Evolutionary conservation across 2,113 vertebrate genomes (phyloP).

Genomic region (Mormyrus iriodes): DNA sequence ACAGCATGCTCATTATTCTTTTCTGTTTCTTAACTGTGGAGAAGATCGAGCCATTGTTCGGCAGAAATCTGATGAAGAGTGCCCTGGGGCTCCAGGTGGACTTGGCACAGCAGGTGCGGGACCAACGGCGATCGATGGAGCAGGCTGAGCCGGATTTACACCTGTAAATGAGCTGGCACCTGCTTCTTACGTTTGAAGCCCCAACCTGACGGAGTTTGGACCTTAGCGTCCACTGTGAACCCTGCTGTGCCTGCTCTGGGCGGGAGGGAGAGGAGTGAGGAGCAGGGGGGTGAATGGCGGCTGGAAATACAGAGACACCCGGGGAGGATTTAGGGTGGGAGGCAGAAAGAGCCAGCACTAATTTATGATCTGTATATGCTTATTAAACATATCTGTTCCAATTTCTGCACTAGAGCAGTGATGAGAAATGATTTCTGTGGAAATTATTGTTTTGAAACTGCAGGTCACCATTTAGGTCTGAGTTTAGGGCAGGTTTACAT

Average conservation of each 20-base stretch:
- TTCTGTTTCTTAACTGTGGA: not conserved
- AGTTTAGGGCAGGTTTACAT: not conserved
- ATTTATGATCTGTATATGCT: not conserved
- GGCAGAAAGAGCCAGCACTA: not conserved
- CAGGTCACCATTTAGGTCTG: not conserved
- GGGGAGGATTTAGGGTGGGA: not conserved
- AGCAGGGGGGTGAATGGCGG: not conserved
- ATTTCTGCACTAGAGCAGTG: not conserved
- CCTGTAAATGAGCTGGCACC: not conserved
- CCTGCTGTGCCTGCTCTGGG: not conserved
- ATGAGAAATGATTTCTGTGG: not conserved
- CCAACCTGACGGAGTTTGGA: not conserved
- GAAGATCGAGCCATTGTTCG: constrained; percentile 80
- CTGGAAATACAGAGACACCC: not conserved
- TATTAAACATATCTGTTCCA: not conserved
- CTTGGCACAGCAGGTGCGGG: not conserved
- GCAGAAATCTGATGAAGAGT: constrained; percentile 62
- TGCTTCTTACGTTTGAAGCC: not conserved
- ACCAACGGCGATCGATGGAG: not conserved
- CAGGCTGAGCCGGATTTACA: not conserved
- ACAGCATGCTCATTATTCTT: not conserved
- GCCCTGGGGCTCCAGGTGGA: constrained; percentile 40
- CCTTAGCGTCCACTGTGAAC: not conserved
- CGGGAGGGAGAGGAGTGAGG: not conserved
- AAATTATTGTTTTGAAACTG: not conserved